These are phyloP conservation scores for Pterobdella sp. DNA, from an alignment of 2,888 invertebrate genomes.

Conservation along the genomic window DNA sequence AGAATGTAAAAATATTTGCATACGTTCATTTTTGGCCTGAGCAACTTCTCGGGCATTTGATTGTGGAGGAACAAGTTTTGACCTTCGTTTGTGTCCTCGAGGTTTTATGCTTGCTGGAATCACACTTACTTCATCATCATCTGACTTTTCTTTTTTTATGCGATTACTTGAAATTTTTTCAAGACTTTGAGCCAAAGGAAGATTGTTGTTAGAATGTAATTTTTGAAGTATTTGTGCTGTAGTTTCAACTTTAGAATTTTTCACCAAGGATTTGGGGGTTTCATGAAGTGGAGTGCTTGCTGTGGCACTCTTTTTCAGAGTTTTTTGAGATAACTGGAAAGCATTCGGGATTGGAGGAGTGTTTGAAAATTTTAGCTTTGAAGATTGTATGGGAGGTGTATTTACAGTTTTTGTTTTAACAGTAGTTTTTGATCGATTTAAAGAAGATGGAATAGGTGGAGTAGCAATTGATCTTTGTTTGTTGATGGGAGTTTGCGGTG, in stretches of 20 bases:
- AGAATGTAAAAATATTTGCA: conserved; percentile 50
- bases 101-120: conserved; percentile 46
- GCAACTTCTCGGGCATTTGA: conserved; percentile 40
- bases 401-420: neutral
- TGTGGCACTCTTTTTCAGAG: neutral
- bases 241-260: conserved; percentile 60
- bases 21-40: conserved; percentile 50
- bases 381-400: neutral
- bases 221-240: conserved; percentile 74
- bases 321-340: neutral
- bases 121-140: conserved; percentile 37
- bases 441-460: neutral
- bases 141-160: conserved; percentile 45
- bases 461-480: neutral
- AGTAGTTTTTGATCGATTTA: neutral
- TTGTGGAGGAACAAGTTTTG: conserved; percentile 37
- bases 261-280: neutral
- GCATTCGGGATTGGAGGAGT: neutral
- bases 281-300: neutral
- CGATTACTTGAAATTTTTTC: conserved; percentile 45
- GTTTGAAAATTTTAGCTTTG: neutral
- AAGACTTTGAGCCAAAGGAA: conserved; percentile 41
- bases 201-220: conserved; percentile 56
- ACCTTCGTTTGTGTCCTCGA: conserved; percentile 42
- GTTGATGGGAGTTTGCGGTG: neutral